Evolutionary conservation across 2,888 invertebrate species (phyloP).

Genomic region (Polylopha cassiicola): DNA sequence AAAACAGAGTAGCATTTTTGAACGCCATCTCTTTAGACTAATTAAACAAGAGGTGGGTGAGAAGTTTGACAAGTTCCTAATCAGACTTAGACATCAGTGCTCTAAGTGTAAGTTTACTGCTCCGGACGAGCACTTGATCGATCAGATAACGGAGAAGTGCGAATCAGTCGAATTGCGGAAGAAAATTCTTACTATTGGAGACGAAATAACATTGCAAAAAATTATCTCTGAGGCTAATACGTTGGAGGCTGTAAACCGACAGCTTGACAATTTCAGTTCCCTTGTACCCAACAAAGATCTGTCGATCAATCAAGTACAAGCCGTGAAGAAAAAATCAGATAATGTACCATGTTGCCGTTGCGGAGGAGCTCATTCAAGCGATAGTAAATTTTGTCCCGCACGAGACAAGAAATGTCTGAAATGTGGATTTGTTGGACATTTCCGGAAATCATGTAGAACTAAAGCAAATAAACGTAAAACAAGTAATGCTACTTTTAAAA

Average conservation of each 20-base stretch:
- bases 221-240: constrained; percentile 27
- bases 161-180: constrained; percentile 20
- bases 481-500: no score
- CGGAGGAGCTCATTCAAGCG: no score
- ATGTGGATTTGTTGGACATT: no score
- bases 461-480: no score
- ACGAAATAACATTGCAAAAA: constrained; percentile 23
- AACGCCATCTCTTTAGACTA: constrained; percentile 35
- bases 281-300: neutral
- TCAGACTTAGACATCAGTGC: constrained; percentile 25
- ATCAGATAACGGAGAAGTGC: constrained; percentile 25
- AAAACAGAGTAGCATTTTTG: constrained; percentile 29
- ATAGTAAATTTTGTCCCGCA: no score
- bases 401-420: no score
- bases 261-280: constrained; percentile 2
- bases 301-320: neutral
- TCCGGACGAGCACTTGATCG: constrained; percentile 21
- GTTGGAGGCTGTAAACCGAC: constrained; percentile 23
- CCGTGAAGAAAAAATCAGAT: neutral
- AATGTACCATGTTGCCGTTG: neutral
- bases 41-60: constrained; percentile 34
- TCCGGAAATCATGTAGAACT: no score
- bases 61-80: constrained; percentile 36
- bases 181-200: constrained; percentile 25
- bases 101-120: constrained; percentile 21